Evolutionary conservation across 2,888 invertebrate species (phyloP).

Genomic region (Drosophila fungiperda): DNA sequence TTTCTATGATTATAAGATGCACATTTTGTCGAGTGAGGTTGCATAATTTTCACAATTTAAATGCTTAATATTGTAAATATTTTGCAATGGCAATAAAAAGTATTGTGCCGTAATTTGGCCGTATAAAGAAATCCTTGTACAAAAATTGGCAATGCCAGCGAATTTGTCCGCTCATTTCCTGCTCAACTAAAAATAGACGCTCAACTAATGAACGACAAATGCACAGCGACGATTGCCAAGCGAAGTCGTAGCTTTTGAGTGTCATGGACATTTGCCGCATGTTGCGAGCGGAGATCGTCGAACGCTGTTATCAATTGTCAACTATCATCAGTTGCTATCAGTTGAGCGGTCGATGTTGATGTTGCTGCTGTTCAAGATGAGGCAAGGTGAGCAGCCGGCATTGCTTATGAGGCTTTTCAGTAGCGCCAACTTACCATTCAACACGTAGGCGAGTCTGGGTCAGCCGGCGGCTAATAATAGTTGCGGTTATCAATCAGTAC

Average conservation of each 20-base stretch:
- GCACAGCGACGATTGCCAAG: conserved; percentile 13
- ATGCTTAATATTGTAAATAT: neutral
- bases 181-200: conserved; percentile 46
- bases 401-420: conserved; percentile 11
- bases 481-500: conserved; percentile 67
- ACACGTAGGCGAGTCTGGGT: conserved; percentile 43
- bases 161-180: conserved; percentile 31
- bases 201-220: conserved; percentile 33
- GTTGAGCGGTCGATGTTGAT: conserved; percentile 3
- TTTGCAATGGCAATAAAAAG: conserved; percentile 3
- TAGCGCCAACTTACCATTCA: conserved; percentile 17
- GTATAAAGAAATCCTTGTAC: neutral
- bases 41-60: conserved; percentile 17
- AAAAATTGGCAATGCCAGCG: conserved; percentile 27
- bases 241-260: conserved; percentile 18
- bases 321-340: conserved; percentile 10
- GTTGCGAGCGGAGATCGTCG: conserved; percentile 4
- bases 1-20: neutral
- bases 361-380: conserved; percentile 33
- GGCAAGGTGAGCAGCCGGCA: conserved; percentile 35
- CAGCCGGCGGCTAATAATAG: conserved; percentile 61
- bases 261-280: conserved; percentile 35
- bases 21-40: neutral
- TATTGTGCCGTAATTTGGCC: conserved; percentile 3
- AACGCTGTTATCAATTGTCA: conserved; percentile 43